A percentile compares a stretch with the other conserved stretches of the same genome.
phyloP scores from a whole-genome alignment of 2,888 invertebrate species.

The Sialis lutaria region DNA sequence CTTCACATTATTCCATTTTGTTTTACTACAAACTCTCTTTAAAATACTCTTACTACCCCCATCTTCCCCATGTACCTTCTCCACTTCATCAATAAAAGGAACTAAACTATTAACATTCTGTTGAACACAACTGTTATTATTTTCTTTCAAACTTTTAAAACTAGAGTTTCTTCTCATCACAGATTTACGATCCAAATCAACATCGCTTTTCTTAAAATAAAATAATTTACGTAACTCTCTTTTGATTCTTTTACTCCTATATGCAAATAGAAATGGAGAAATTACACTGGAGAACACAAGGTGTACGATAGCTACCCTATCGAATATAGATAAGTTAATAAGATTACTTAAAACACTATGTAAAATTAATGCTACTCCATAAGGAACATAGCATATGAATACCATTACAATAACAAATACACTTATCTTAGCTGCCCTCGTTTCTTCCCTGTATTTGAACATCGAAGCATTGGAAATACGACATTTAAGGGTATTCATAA shows the following conservation, averaged over 20 bases:
- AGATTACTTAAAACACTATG: conserved; percentile 17
- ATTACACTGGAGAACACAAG: conserved; percentile 41
- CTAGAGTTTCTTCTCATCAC: background rate
- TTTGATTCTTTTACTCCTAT: conserved; percentile 50
- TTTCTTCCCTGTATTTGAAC: conserved; percentile 75
- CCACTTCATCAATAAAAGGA: conserved; percentile 9
- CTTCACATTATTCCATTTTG: conserved; percentile 19
- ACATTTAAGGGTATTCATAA: conserved; percentile 58
- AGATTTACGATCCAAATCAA: background rate
- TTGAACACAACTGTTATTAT: conserved; percentile 3
- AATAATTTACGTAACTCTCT: conserved; percentile 34
- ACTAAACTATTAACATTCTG: conserved; percentile 1
- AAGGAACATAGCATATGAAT: conserved; percentile 31
- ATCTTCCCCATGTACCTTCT: conserved; percentile 1
- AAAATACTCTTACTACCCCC: conserved; percentile 22
- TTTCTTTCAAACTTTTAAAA: background rate
- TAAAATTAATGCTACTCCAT: conserved; percentile 20
- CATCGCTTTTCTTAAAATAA: conserved; percentile 16
- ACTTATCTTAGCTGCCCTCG: conserved; percentile 75
- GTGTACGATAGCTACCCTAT: conserved; percentile 35
- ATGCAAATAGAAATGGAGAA: conserved; percentile 61
- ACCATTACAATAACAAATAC: conserved; percentile 57
- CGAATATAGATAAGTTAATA: conserved; percentile 26
- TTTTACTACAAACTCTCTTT: conserved; percentile 21
- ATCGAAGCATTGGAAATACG: conserved; percentile 71